A percentile compares a stretch with the other conserved stretches of the same genome.
Conservation (phyloP, 1,140 invertebrate genomes). For the Mamestra configurata region DNA sequence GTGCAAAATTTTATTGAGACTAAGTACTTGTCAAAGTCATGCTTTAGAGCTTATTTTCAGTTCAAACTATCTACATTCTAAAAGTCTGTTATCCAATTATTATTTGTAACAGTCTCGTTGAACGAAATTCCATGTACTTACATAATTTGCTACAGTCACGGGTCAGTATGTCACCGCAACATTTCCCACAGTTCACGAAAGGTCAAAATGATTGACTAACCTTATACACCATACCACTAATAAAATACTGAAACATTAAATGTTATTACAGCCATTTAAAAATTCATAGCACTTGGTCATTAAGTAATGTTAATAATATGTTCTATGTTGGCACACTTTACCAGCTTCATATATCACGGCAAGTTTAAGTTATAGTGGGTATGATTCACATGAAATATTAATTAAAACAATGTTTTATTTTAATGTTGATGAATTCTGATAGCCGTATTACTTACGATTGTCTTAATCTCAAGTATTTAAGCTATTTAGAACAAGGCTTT, state of each 20-base stretch:
- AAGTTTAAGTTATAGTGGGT: neutral
- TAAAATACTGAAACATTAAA: constrained; percentile 20
- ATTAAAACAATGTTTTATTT: constrained; percentile 6
- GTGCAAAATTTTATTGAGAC: neutral
- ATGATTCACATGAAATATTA: neutral
- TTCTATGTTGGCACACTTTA: neutral
- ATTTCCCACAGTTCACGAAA: constrained; percentile 22
- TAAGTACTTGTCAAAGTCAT: neutral
- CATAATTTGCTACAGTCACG: neutral
- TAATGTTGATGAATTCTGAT: neutral
- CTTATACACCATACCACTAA: neutral
- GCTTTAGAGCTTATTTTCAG: neutral
- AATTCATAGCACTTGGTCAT: constrained; percentile 10
- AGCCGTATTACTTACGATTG: constrained; percentile 10
- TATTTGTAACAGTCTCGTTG: neutral
- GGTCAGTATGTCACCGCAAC: neutral
- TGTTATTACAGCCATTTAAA: neutral
- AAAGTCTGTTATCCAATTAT: neutral
- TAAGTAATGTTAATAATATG: neutral
- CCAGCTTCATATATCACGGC: neutral
- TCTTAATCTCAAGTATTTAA: constrained; percentile 1
- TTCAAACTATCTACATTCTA: neutral
- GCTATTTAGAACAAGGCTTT: constrained; percentile 5
- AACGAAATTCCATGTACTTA: neutral
- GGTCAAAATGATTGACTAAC: constrained; percentile 36